Base-by-base conservation (phyloP, 2,113 vertebrate genomes). In the Callorhinus ursinus region DNA sequence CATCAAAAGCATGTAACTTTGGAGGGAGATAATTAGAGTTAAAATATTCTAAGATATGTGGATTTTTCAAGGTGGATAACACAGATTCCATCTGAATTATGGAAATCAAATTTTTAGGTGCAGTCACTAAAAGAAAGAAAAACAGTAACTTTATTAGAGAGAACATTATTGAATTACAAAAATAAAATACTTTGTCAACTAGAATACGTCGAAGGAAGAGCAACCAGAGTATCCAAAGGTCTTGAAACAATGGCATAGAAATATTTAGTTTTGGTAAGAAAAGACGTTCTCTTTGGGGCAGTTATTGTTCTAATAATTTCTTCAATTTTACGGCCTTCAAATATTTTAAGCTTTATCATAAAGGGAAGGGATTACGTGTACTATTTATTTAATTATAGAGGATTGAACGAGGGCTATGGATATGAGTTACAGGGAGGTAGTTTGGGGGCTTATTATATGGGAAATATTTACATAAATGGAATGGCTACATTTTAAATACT, bases 271-370 rank as follows among this genome's bases (percentile, higher is more conserved):
- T 94, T 24, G 24, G 0, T 71, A 72, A 96, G 42, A 86, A 86
- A 96, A 80, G 36, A 24, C 13, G 26, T 92, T 63, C 76, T 79
- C 12, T 65, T 49, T 51, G 18, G 22, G 16, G 2, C 12, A 53
- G 21, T 87, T 92, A 51, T 59, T 82, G 7, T 6, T 74, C 4
- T 51, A 89, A 90, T 72, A 61, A 63, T 55, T 74, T 42, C 36
- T 94, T 86, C 10, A 71, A 53, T 65, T 86, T 77, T 26, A 42
- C n/a, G 53, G 13, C 94, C 9, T 83, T 97, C 16, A 49, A 76
- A 33, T 93, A 74, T 53, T 92, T 95, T 93, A 88, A 90, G 46
- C 74, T 46, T n/a, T 93, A 26, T 91, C 4, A n/a, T 76, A 57
- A 74, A 83, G 5, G 19, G 13, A 69, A 83, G 33, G 4, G 12